phyloP scores from a whole-genome alignment of 2,888 invertebrate genomes.

The Mayetiola destructor region DNA sequence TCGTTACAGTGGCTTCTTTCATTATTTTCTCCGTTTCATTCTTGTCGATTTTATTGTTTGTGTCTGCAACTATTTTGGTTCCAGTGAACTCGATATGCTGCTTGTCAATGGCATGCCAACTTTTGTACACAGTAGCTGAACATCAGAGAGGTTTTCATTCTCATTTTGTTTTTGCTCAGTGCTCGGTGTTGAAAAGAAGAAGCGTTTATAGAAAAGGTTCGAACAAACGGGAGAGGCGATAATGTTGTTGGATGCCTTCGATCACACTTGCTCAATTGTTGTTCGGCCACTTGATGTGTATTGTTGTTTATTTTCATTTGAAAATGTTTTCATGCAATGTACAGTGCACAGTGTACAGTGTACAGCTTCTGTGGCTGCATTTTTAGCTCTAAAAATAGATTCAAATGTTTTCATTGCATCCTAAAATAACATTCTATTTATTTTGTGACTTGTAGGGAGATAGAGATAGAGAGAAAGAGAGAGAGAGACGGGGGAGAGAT shows the following conservation, averaged over 20 bases:
- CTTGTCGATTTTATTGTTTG: not conserved
- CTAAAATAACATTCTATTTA: too few relatives aligned
- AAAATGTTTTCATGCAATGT: too few relatives aligned
- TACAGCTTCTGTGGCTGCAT: too few relatives aligned
- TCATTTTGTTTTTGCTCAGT: not conserved
- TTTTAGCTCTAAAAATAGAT: too few relatives aligned
- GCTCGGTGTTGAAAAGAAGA: too few relatives aligned
- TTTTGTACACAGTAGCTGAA: not conserved
- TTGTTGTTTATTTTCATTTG: conserved; percentile 6
- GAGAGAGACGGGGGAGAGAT: too few relatives aligned
- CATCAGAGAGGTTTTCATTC: not conserved
- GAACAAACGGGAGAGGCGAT: not conserved
- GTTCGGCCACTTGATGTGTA: not conserved
- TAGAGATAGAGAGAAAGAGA: too few relatives aligned
- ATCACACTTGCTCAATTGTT: conserved; percentile 3
- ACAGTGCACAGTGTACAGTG: too few relatives aligned
- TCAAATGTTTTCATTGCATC: too few relatives aligned
- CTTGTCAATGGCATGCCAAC: not conserved
- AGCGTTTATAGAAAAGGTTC: not conserved
- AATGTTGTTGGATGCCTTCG: not conserved
- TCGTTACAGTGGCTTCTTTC: not conserved
- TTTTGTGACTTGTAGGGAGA: too few relatives aligned
- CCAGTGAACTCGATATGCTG: not conserved
- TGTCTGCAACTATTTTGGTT: not conserved
- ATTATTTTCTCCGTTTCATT: not conserved